phyloP scores from a whole-genome alignment of 2,113 vertebrate species.

The Tragelaphus imberbis region DNA sequence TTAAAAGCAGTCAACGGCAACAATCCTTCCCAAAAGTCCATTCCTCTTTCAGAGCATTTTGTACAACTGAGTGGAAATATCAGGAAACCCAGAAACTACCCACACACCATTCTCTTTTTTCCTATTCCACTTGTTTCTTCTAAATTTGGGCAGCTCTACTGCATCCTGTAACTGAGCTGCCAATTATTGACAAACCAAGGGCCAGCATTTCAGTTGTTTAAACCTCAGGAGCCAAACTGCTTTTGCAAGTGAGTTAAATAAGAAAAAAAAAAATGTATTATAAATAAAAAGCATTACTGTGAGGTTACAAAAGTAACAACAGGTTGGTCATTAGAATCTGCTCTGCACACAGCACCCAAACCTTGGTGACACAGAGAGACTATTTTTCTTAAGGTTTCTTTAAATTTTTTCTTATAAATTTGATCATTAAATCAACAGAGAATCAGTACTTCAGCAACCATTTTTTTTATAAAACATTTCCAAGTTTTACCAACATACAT shows the following conservation, averaged over 20 bases:
- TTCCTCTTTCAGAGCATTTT: slow-evolving; percentile 40
- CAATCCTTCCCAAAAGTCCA: neutral
- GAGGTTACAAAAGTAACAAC: neutral
- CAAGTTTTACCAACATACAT: neutral
- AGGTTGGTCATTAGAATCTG: neutral
- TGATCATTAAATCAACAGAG: slow-evolving; percentile 10
- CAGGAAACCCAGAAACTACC: slow-evolving; percentile 48
- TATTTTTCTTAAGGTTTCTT: neutral
- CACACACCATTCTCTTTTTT: slow-evolving; percentile 41
- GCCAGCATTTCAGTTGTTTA: slow-evolving; percentile 35
- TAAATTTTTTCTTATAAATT: neutral
- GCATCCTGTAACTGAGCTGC: slow-evolving; percentile 5
- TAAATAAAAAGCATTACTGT: neutral
- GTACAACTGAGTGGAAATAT: slow-evolving; percentile 31
- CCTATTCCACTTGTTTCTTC: slow-evolving; percentile 40
- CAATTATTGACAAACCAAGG: slow-evolving; percentile 31
- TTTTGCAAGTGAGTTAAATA: slow-evolving; percentile 9
- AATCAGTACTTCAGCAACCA: neutral
- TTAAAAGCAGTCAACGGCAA: slow-evolving; percentile 42
- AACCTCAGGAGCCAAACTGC: slow-evolving; percentile 4
- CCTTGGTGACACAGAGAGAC: neutral
- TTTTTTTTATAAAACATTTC: neutral
- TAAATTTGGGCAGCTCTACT: slow-evolving; percentile 31
- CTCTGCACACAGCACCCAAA: neutral
- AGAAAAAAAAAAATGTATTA: neutral